phyloP scores from a whole-genome alignment of 92 coral and sea anemone species.

The Bergia puertoricense region DNA sequence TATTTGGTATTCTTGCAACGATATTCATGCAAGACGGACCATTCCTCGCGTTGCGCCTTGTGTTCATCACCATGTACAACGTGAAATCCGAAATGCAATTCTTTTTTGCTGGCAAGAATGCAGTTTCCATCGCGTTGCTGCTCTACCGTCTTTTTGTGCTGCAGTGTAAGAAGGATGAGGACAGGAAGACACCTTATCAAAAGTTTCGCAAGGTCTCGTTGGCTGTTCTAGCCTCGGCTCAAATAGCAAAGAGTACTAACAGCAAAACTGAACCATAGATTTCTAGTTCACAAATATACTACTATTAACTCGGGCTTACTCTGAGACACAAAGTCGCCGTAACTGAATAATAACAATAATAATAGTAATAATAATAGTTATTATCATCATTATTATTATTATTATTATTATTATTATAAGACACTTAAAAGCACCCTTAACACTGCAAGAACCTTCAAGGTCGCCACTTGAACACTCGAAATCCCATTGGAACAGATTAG shows the following conservation, averaged over 20 bases:
- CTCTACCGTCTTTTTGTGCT: constrained; percentile 75
- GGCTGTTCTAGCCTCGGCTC: constrained; percentile 44
- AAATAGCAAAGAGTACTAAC: not conserved
- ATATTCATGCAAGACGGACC: constrained; percentile 96
- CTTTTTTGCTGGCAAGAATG: constrained; percentile 81
- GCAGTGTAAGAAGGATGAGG: constrained; percentile 62
- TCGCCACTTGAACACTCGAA: too few species aligned
- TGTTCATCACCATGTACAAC: constrained; percentile 57
- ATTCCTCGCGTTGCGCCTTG: constrained; percentile 67
- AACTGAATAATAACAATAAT: too few species aligned
- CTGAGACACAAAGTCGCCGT: too few species aligned
- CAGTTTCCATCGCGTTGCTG: constrained; percentile 72
- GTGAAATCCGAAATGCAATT: constrained; percentile 68
- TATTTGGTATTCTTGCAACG: constrained; percentile 80
- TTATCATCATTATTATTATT: too few species aligned
- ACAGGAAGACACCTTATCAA: constrained; percentile 31
- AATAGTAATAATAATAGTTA: too few species aligned
- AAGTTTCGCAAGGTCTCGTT: constrained; percentile 54
- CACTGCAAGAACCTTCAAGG: too few species aligned
- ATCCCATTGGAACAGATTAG: too few species aligned
- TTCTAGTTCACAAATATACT: too few species aligned
- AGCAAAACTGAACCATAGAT: not conserved
- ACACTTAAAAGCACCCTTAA: too few species aligned
- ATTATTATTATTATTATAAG: too few species aligned
- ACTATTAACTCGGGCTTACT: too few species aligned